Evolutionary conservation across 1,140 invertebrate species (phyloP).

Genomic region (Anadara kagoshimensis): DNA sequence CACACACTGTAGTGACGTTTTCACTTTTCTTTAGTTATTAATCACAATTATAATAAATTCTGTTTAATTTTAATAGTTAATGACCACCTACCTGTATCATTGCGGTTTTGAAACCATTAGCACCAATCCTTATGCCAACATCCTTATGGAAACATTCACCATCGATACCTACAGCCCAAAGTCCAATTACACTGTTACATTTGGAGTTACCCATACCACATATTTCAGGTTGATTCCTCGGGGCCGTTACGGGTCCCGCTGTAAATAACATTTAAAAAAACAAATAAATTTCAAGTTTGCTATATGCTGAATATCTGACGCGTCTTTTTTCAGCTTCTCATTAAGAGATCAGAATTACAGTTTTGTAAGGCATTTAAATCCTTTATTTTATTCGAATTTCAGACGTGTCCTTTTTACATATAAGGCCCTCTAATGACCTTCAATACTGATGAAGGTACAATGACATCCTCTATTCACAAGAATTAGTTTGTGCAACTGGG

Average conservation of each 20-base stretch:
- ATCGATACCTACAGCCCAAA: constrained; percentile 35
- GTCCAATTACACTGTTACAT: constrained; percentile 34
- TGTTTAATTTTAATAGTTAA: background rate
- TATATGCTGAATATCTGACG: no score
- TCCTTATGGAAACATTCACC: constrained; percentile 38
- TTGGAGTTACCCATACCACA: constrained; percentile 34
- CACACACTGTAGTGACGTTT: background rate
- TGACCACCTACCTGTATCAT: constrained; percentile 31
- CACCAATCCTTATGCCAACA: constrained; percentile 32
- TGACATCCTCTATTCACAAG: no score
- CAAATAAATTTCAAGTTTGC: no score
- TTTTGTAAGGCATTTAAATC: no score
- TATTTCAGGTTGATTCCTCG: background rate
- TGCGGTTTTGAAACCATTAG: constrained; percentile 20
- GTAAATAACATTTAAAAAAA: background rate
- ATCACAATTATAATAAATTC: background rate
- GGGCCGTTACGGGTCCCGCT: constrained; percentile 1
- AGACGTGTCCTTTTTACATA: no score
- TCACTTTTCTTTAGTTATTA: background rate
- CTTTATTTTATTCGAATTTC: no score
- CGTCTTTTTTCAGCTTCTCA: no score
- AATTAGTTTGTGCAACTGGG: no score
- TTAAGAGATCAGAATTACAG: no score
- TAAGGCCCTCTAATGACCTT: no score
- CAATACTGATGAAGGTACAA: no score